These are phyloP conservation scores for Gisinianus flammeolus DNA, from an alignment of 2,888 invertebrate species.

Conservation along the genomic window DNA sequence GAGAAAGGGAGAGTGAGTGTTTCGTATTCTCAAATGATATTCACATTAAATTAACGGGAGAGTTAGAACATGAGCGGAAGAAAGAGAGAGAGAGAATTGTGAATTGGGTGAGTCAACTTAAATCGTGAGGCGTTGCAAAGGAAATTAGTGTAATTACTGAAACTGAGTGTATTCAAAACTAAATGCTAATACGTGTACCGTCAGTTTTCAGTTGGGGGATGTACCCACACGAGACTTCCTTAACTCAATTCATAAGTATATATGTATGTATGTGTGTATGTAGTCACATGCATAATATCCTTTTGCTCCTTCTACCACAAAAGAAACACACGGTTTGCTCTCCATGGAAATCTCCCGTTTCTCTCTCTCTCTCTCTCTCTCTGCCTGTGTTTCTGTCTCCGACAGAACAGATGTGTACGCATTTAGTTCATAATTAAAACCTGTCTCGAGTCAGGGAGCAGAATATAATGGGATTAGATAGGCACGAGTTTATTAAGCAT, in stretches of 20 bases:
- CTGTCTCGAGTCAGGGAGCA: conserved; percentile 26
- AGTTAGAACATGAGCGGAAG: no score
- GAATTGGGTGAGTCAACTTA: neutral
- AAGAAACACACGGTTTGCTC: no score
- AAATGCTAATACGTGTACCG: conserved; percentile 21
- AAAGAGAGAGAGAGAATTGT: neutral
- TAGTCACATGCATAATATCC: neutral
- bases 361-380: neutral
- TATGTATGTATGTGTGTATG: neutral
- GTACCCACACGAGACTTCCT: no score
- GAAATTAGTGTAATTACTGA: conserved; percentile 37
- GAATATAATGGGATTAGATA: conserved; percentile 30
- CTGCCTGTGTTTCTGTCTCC: neutral
- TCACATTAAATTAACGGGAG: no score
- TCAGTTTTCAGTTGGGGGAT: no score
- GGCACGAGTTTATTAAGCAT: conserved; percentile 24
- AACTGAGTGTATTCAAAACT: conserved; percentile 26
- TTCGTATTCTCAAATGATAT: no score
- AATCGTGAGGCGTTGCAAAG: conserved; percentile 7
- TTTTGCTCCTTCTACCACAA: neutral
- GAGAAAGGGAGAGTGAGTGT: no score
- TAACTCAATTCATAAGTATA: no score
- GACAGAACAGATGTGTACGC: neutral
- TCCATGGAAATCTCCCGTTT: no score
- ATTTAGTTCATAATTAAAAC: conserved; percentile 26